Base-by-base conservation (phyloP, 2,113 vertebrate genomes). In the Helogale parvula region DNA sequence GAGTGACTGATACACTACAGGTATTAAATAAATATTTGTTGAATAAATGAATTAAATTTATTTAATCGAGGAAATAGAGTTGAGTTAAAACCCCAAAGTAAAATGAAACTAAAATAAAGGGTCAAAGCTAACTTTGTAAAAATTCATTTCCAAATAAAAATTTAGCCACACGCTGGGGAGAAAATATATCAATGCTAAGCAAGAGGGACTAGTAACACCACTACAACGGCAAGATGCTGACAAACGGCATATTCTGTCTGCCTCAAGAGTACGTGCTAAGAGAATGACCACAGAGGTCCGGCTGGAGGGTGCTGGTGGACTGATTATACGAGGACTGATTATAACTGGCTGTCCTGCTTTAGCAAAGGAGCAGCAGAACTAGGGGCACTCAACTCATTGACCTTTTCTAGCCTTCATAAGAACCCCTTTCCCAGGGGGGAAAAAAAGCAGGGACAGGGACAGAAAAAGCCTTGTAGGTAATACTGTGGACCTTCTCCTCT, bases 71-170 rank as follows among this genome's bases (percentile, higher is more conserved):
- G 45, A 95, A 86, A 84, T 15, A 77, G 66, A 77, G 65, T n/a
- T 84, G 29, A 95, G n/a, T 87, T 77, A 93, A 96, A 95, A 57
- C 27, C 33, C 27, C 54, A 79, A 89, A 66, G n/a, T 52, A 88
- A 94, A 69, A 83, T 60, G 77, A 92, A 76, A 65, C n/a, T 54
- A 81, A 96, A 88, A 82, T 65, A 87, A 45, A 77, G 33, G 19
- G 31, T 72, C 38, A 95, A 95, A 86, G 65, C 14, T 93, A 96
- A 95, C 21, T 95, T 80, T 60, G 31, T 93, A 92, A 96, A 97
- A 92, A 92, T 29, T 81, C 31, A 41, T 76, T 96, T 84, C 79
- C 65, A 82, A 86, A 77, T 68, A 94, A 86, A 79, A 65, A 38
- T 68, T 35, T 54, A 96, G 76, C 29, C 33, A 77, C 3, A 29